Base-by-base conservation (phyloP, 2,888 invertebrate genomes). In the Eupithecia tripunctaria region DNA sequence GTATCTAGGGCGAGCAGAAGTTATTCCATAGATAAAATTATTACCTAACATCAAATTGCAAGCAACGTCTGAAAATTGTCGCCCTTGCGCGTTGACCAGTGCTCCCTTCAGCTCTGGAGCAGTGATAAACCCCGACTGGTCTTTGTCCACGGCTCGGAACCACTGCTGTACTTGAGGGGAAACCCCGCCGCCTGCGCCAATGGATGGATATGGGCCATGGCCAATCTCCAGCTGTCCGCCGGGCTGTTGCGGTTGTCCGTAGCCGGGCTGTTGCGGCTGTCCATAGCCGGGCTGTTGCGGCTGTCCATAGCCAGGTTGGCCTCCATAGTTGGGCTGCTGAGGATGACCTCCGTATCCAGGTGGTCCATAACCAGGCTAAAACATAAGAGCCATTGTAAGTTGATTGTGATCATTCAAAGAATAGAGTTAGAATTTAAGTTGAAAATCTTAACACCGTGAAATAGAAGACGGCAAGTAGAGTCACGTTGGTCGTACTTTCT, bases 41-140 rank as follows among this genome's bases (percentile, higher is more conserved):
- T 85, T 89, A 97, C 97, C 96, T 81, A 98, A 98, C 98, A 98
- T 98, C 38, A 98, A 94, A 81, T 96, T 96, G 87, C 98, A 98
- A 12, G 98, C 97, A 74, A 96, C 96, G 81, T 97, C 97, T 5
- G 98, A 97, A 88, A 98, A 98, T 75, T 96, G 95, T 81, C 97
- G 95, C 18, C 98, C 98, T 89, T 98, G 97, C 27, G 97, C 98
- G 91, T 98, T 98, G 27, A 97, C 96, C 59, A 98, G 91, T 0
- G 98, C 98, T 10, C 96, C 94, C 88, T 97, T 96, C 25, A 98
- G 92, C 91, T 98, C 98, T 14, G 86, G 77, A 12, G 97, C 96
- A 69, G 96, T 96, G 69, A 98, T 98, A 86, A 96, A 96, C 2
- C 98, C 98, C 25, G 98, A 98, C 38, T 96, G 95, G 86, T 98